Base-by-base conservation (phyloP, 2,797 vertebrate genomes). In the Melanotaenia pygmaea region DNA sequence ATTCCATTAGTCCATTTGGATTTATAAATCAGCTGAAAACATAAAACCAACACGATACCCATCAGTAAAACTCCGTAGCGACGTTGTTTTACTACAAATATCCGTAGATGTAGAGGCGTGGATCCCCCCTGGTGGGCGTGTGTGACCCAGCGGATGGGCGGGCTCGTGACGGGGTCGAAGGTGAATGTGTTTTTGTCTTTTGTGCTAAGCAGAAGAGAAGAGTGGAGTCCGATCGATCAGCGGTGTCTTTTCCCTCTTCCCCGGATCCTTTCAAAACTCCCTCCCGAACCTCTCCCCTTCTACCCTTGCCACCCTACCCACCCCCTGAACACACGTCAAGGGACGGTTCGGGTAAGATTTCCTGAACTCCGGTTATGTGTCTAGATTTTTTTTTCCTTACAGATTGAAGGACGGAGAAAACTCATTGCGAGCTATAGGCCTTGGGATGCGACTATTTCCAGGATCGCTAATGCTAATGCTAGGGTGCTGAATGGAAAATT, bases 271-370 rank as follows among this genome's bases (percentile, higher is more conserved):
- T 94, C 75, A 90, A 91, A 94, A 95, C 87, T 95, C 94, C 93
- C 94, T 94, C 93, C 95, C 95, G 93, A 94, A 94, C 94, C 95
- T 94, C 91, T 91, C 93, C 95, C 95, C 94, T 91, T 93, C 87
- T 61, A 93, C 93, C 94, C 94, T 93, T 77, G 86, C 69, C 88
- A 94, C 93, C 94, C 94, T 93, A 91, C 93, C 94, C 94, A 91
- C 82, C 93, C 93, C 94, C 92, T 81, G 89, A 82, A 89, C 89
- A 70, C 85, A 35, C 86, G 77, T 82, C 85, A 77, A 86, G 87
- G 90, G 82, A 81, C 91, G 82, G 76, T 83, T 86, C 88, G 81
- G 93, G 94, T 95, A 91, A 92, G 91, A 53, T 51, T 34, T 59
- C 32, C 35, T 28, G 2, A 35, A 26, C 66, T 47, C 6, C n/a